Conservation (phyloP, 2,797 vertebrate genomes). For the Crocodylus rhombifer region DNA sequence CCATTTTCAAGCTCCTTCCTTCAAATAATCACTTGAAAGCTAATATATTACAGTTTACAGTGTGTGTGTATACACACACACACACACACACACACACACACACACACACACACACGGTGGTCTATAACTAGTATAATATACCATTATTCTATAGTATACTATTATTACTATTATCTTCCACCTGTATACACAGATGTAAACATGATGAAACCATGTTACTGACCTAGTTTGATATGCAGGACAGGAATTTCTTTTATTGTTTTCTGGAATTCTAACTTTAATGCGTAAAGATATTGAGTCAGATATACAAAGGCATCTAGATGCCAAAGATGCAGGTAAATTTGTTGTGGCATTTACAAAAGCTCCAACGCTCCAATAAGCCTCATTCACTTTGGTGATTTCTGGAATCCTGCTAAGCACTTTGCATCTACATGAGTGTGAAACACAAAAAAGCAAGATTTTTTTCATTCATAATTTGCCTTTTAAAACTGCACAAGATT, state of each 20-base stretch:
- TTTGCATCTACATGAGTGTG: slow-evolving; percentile 3
- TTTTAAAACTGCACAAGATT: background rate
- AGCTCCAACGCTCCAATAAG: background rate
- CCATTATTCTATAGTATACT: background rate
- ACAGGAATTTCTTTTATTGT: background rate
- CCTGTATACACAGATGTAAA: background rate
- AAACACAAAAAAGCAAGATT: background rate
- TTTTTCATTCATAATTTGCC: background rate
- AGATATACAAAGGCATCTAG: background rate
- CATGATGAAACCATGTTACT: background rate
- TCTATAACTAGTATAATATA: background rate
- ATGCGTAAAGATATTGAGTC: too few species aligned
- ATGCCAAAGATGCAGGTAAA: background rate
- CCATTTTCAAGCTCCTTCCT: background rate
- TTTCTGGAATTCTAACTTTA: background rate
- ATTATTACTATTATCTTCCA: too few species aligned
- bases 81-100: too few species aligned
- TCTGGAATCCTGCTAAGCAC: background rate
- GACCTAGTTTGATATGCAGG: background rate
- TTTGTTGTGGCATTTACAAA: background rate
- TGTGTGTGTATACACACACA: too few species aligned
- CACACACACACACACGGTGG: too few species aligned
- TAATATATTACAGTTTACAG: background rate
- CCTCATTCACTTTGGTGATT: background rate
- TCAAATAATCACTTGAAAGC: background rate